A percentile compares a stretch with the other conserved stretches of the same genome.
Evolutionary conservation across 2,113 vertebrate genomes (phyloP).

Genomic region (Spea multiplicata): DNA sequence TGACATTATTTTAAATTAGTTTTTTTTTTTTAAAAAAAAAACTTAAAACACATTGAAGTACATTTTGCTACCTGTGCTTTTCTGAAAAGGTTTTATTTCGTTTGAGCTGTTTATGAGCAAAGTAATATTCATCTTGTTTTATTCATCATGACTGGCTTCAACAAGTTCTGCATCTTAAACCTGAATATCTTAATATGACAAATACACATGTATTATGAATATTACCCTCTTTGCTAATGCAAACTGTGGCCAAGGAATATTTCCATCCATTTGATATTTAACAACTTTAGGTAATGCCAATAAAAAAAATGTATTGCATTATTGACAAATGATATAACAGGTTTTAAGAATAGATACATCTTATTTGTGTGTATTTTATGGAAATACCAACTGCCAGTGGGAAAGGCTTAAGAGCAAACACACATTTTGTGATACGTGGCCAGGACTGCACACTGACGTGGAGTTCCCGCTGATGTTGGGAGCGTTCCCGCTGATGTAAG

Average conservation of each 20-base stretch:
- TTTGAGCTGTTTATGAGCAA: constrained; percentile 49
- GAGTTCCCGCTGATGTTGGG: no score
- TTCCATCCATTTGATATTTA: constrained; percentile 43
- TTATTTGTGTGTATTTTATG: no score
- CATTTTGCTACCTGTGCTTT: constrained; percentile 73
- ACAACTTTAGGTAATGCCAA: constrained; percentile 9
- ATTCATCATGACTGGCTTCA: constrained; percentile 41
- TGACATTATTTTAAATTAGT: constrained; percentile 78
- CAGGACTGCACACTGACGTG: no score
- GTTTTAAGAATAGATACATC: neutral
- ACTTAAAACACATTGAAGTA: constrained; percentile 72
- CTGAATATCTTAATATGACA: constrained; percentile 45
- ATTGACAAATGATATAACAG: neutral
- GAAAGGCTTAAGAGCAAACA: neutral
- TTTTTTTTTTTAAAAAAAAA: constrained; percentile 67
- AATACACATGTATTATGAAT: constrained; percentile 48
- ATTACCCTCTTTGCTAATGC: constrained; percentile 39
- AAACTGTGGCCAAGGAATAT: constrained; percentile 26
- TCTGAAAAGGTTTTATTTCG: constrained; percentile 52
- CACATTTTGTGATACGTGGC: neutral
- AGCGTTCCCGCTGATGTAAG: no score
- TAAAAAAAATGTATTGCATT: constrained; percentile 9
- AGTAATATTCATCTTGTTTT: constrained; percentile 39
- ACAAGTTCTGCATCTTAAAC: constrained; percentile 39
- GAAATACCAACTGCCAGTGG: no score